Evolutionary conservation across 1,140 invertebrate species (phyloP), one percentile per base, ranked within the genome.

Genomic region (Globodera ellingtonae): DNA sequence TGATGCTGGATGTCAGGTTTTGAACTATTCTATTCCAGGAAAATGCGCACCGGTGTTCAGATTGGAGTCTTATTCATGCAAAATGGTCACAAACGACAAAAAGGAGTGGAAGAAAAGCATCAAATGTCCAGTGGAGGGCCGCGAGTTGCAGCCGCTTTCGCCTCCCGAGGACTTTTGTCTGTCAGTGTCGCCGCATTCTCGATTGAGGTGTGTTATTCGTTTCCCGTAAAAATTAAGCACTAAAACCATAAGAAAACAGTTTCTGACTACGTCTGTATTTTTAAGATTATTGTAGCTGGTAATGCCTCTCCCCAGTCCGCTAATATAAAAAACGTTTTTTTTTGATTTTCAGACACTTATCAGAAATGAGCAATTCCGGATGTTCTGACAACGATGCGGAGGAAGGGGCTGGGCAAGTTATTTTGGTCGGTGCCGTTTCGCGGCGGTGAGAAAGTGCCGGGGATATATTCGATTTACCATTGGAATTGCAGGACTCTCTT

Each of bases 41-140:
- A 35, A 72, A 74, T 79, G 65, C 76, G 44, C 78, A 62, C 21
- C 18, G 6, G 72, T 78, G 18, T 69, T 10, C 71, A 88, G 87
- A 79, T 48, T 89, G 56, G 87, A 89, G 79, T 79, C 84, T 6
- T 89, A 89, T 80, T 89, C 87, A 5, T 89, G 86, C 62, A 89
- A 89, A 81, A 89, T 89, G 87, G 82, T 89, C 10, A 78, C 81
- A 8, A 87, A 79, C 18, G 87, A 89, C 75, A 89, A 89, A 78
- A 84, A 84, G 44, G 83, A 89, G 70, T 89, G 88, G 88, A 89
- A 82, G 59, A 81, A 82, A 46, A 84, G 74, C 48, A 76, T 84
- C 24, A 82, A 82, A 70, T 74, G 59, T 66, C 46, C 79, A 6
- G 73, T 69, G 44, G 81, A 74, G 67, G 72, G 71, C 15, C 80